A percentile compares a stretch with the other conserved stretches of the same genome.
Evolutionary conservation across 2,113 vertebrate genomes (phyloP).

Genomic region (Forbesichthys agassizii): DNA sequence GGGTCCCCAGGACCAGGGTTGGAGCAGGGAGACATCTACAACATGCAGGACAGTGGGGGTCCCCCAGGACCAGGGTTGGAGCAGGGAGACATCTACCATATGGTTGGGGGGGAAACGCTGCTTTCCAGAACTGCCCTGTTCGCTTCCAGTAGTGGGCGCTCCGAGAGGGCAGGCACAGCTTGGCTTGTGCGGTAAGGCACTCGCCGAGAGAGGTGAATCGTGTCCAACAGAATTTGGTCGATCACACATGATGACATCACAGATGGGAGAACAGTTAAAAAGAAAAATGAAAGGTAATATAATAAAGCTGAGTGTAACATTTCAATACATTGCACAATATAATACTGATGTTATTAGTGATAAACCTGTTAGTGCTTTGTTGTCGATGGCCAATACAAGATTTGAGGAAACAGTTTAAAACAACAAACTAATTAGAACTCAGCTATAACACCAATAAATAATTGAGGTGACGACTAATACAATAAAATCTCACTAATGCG

Average conservation of each 20-base stretch:
- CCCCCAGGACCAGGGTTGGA: too few relatives aligned
- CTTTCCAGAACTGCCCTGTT: too few relatives aligned
- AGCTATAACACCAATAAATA: conserved; percentile 71
- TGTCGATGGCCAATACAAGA: conserved; percentile 35
- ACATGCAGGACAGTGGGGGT: too few relatives aligned
- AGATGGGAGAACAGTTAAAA: not conserved
- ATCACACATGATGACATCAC: conserved; percentile 26
- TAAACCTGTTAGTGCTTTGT: conserved; percentile 42
- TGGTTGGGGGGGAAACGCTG: too few relatives aligned
- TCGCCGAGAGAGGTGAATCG: conserved; percentile 5
- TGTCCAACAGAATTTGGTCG: conserved; percentile 49
- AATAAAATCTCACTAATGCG: conserved; percentile 40
- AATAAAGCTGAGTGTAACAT: conserved; percentile 68
- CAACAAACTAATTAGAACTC: conserved; percentile 22
- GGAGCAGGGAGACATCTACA: too few relatives aligned
- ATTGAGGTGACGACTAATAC: conserved; percentile 47
- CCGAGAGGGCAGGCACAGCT: too few relatives aligned
- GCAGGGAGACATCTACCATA: too few relatives aligned
- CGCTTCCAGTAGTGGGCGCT: too few relatives aligned
- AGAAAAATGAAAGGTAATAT: not conserved
- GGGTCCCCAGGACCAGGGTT: too few relatives aligned
- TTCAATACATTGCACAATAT: conserved; percentile 69
- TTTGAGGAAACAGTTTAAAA: conserved; percentile 10
- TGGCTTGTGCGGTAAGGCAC: not conserved
- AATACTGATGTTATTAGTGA: conserved; percentile 64